phyloP scores from a whole-genome alignment of 2,797 vertebrate species.

The Momotus momota region DNA sequence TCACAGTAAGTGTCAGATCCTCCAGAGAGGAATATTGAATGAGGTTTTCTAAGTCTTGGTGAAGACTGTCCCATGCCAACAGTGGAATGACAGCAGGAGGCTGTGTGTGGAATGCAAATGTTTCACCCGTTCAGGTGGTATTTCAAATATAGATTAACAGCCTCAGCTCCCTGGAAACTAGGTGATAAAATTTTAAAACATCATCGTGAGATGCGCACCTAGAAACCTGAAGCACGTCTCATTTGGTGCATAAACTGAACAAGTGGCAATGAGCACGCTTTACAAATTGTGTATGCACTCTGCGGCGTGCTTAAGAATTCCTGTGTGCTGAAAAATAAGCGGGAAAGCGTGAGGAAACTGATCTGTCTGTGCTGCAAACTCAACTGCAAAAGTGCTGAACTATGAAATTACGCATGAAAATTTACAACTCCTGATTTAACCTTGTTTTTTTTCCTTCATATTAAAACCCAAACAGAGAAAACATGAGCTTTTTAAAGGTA shows the following conservation, averaged over 20 bases:
- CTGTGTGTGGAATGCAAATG: slow-evolving; percentile 60
- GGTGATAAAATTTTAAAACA: slow-evolving; percentile 57
- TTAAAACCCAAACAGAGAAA: slow-evolving; percentile 44
- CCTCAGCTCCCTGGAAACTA: slow-evolving; percentile 62
- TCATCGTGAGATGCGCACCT: slow-evolving; percentile 31
- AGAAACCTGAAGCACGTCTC: slow-evolving; percentile 52
- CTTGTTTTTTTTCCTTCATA: slow-evolving; percentile 25
- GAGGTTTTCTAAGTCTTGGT: slow-evolving; percentile 76
- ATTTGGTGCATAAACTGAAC: slow-evolving; percentile 47
- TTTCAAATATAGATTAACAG: slow-evolving; percentile 62
- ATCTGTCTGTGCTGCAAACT: slow-evolving; percentile 46
- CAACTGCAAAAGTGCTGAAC: slow-evolving; percentile 66
- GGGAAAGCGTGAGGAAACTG: slow-evolving; percentile 33
- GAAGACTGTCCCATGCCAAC: slow-evolving; percentile 80
- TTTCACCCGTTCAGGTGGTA: slow-evolving; percentile 50
- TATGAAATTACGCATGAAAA: slow-evolving; percentile 62
- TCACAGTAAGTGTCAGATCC: slow-evolving; percentile 83
- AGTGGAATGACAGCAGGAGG: slow-evolving; percentile 67
- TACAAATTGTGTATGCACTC: slow-evolving; percentile 45
- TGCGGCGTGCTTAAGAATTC: slow-evolving; percentile 32
- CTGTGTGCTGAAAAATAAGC: slow-evolving; percentile 49
- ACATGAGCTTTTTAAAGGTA: slow-evolving; percentile 44
- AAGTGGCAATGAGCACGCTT: slow-evolving; percentile 20
- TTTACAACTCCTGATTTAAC: slow-evolving; percentile 51
- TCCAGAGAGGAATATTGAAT: slow-evolving; percentile 77